phyloP scores from a whole-genome alignment of 2,113 vertebrate genomes.

The Romanogobio albipinnatus region DNA sequence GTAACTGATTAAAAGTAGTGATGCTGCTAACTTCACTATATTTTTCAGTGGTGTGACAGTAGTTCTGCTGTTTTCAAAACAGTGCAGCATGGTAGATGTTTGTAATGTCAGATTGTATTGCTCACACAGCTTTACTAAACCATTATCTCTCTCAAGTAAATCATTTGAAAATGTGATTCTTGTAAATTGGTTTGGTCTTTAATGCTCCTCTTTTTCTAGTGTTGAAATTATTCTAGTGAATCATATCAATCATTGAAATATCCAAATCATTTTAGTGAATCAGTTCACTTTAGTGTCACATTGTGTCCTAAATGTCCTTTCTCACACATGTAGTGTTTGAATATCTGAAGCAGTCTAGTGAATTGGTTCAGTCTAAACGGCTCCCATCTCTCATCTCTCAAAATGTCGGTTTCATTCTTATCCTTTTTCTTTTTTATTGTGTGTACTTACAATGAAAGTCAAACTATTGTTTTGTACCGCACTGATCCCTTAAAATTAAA shows the following conservation, averaged over 20 bases:
- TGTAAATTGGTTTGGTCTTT: neutral
- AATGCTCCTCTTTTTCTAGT: neutral
- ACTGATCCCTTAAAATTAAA: too few relatives aligned
- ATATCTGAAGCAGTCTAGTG: too few relatives aligned
- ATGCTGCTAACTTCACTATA: neutral
- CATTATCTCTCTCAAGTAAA: neutral
- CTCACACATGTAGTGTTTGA: too few relatives aligned
- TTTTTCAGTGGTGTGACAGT: neutral
- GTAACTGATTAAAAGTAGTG: neutral
- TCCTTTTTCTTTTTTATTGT: too few relatives aligned
- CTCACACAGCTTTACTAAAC: neutral
- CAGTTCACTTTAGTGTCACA: too few relatives aligned
- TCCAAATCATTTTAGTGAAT: too few relatives aligned
- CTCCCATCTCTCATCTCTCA: too few relatives aligned
- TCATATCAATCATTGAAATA: neutral
- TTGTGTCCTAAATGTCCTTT: too few relatives aligned
- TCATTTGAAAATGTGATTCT: neutral
- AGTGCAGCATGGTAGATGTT: neutral
- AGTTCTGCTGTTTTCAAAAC: neutral
- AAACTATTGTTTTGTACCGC: too few relatives aligned
- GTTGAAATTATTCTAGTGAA: neutral
- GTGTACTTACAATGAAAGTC: too few relatives aligned
- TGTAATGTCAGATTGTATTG: neutral
- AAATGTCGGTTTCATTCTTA: too few relatives aligned
- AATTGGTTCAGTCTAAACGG: too few relatives aligned